Evolutionary conservation across 2,888 invertebrate species (phyloP), one percentile per base, ranked within the genome.

Genomic region (Anticlea derivata): DNA sequence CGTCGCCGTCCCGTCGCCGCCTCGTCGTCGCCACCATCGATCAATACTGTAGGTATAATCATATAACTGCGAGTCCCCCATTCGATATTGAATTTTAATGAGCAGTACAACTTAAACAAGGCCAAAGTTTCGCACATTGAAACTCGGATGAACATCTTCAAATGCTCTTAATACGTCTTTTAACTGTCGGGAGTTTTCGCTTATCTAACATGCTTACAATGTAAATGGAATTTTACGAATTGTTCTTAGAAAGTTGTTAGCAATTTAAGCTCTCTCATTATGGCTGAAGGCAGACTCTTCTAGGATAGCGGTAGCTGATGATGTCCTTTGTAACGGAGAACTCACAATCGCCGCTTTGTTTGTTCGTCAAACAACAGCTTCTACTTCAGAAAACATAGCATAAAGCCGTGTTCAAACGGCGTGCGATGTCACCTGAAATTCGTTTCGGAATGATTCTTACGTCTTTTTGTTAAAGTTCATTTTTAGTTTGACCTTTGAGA

Each of bases 1-100:
- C 47, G 43, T 46, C 10, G 48, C 48, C 56, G 48, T 48, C 49
- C 55, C 59, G 58, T 54, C 58, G 65, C 60, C 70, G 68, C 54
- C 64, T 41, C 55, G 63, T 55, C 64, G 68, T 61, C 68, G 64
- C 55, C 65, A 59, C 58, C 56, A 47, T 55, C 72, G 77, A 78
- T 84, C 83, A 67, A 83, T 83, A 77, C 1, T n/a, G n/a, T 34
- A 31, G 12, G 30, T 26, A 45, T 26, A 26, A 17, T 7, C 11
- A 10, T 23, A 20, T 22, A 27, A 8, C 17, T 12, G 8, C 1
- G 20, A 20, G 23, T 22, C n/a, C n/a, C n/a, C n/a, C n/a, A n/a
- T 13, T 31, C 12, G 49, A 77, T 81, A 81, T 82, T 59, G 76
- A 81, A 82, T 83, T 82, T 81, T 79, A 80, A 83, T 78, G 75